A percentile compares a stretch with the other conserved stretches of the same genome.
phyloP scores from a whole-genome alignment of 2,797 vertebrate genomes.

The Podarcis siculus region DNA sequence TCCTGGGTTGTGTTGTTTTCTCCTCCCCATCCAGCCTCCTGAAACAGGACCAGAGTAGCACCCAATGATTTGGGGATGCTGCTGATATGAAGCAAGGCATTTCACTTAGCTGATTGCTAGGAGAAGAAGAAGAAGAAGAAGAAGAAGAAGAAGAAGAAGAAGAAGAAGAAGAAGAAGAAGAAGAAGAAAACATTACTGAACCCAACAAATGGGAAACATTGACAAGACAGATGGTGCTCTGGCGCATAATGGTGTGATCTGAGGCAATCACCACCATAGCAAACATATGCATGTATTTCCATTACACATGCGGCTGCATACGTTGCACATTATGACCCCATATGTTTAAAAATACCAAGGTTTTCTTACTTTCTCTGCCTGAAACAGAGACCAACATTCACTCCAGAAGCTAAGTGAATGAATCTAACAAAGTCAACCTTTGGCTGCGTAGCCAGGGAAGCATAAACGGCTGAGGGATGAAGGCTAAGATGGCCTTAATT shows the following conservation, averaged over 20 bases:
- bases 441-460: constrained; percentile 16
- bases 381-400: constrained; percentile 56
- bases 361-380: constrained; percentile 66
- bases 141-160: not conserved
- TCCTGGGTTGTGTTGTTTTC: not conserved
- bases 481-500: not conserved
- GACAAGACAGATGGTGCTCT: constrained; percentile 62
- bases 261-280: constrained; percentile 70
- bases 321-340: constrained; percentile 71
- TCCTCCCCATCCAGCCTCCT: not conserved
- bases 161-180: constrained; percentile 29
- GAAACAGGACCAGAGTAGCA: constrained; percentile 15
- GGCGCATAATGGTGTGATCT: constrained; percentile 70
- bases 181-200: not conserved
- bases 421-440: constrained; percentile 37
- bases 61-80: constrained; percentile 32
- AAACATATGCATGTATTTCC: constrained; percentile 72
- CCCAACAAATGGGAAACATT: constrained; percentile 54
- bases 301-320: constrained; percentile 70
- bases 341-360: constrained; percentile 70
- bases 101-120: not conserved
- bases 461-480: not conserved
- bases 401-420: constrained; percentile 44
- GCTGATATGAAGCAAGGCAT: constrained; percentile 23
- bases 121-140: constrained; percentile 31